Base-by-base conservation (phyloP, 92 coral and sea anemone species). In the Galaxea fascicularis region DNA sequence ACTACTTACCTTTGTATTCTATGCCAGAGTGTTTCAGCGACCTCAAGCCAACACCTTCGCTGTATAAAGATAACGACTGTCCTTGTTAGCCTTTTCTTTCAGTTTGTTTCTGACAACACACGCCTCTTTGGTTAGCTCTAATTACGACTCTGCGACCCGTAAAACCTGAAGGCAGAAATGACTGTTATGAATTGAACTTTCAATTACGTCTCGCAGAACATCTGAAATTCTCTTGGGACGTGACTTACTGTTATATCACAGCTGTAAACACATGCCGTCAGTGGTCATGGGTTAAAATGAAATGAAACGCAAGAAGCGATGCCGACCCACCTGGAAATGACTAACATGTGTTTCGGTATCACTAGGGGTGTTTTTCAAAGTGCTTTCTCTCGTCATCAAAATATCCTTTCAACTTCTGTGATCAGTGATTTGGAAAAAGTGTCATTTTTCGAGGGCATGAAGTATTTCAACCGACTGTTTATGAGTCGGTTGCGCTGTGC, bases 171-270 rank as follows among this genome's bases (percentile, higher is more conserved):
- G 28, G 57, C 14, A 28, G 0, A 47, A 20, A 11, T 7, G 14
- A 51, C 54, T 51, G 15, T 79, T 44, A 65, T 1, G 39, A 79
- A 51, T 22, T 4, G 29, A 29, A 60, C 83, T 47, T 28, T 13
- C 15, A 29, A 11, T 46, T 65, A 18, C n/a, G 46, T 53, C 49
- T 27, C 60, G 24, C 39, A 70, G 28, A 24, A 63, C 62, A 45
- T 25, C 9, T 79, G 84, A 30, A 66, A 79, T 51, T n/a, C 52
- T 16, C 20, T 14, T 26, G 27, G 84, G 64, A 79, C 53, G 84
- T 79, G 84, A 79, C 84, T 30, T 51, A 76, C 60, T n/a, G 63
- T n/a, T 13, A 21, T 8, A 10, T n/a, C 25, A 27, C 39, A 47
- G 62, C 27, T 31, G 39, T 46, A n/a, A 51, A 4, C 13, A 35